Percentiles rank a stretch among this genome's conserved stretches.
Conservation (phyloP, 2,797 vertebrate genomes). For the Notamacropus eugenii region DNA sequence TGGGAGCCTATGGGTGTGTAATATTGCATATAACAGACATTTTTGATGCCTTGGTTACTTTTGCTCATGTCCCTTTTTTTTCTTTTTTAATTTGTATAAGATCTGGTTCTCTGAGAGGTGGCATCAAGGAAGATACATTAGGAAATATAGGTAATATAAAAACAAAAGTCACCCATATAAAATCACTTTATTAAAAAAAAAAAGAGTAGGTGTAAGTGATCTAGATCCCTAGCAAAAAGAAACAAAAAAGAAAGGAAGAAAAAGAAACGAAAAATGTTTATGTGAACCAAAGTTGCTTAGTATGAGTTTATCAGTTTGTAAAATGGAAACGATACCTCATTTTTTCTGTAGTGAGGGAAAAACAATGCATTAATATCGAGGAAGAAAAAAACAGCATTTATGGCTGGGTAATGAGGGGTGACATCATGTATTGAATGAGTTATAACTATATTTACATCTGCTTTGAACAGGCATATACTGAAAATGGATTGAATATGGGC, state of each 20-base stretch:
- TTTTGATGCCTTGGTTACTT: neutral
- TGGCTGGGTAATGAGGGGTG: neutral
- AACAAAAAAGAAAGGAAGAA: too few species aligned
- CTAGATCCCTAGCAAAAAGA: neutral
- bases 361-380: neutral
- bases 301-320: neutral
- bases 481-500: neutral
- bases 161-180: neutral
- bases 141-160: neutral
- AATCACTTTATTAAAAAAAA: neutral
- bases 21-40: neutral
- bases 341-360: neutral
- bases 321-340: neutral
- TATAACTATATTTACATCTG: neutral
- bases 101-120: neutral
- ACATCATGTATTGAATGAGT: neutral
- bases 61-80: neutral
- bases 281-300: neutral
- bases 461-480: neutral
- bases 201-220: neutral
- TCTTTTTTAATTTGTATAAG: neutral
- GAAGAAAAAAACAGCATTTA: neutral
- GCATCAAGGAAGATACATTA: neutral
- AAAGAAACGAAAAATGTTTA: neutral
- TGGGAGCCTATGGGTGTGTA: neutral